These are phyloP conservation scores for Porites evermanni DNA, from an alignment of 92 coral and sea anemone species.

Conservation along the genomic window DNA sequence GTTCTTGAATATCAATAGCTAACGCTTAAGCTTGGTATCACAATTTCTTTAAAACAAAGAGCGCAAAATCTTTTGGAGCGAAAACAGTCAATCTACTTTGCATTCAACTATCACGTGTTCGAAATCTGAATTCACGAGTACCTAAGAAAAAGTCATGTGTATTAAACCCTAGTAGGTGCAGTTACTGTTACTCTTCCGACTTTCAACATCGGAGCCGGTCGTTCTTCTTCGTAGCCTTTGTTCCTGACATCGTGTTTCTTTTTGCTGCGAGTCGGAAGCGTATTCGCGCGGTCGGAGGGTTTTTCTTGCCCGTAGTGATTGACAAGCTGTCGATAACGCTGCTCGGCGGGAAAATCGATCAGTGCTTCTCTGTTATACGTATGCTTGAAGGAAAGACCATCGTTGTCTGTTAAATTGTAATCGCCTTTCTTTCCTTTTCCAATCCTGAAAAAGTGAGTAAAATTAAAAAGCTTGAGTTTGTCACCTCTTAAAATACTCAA, in stretches of 20 bases:
- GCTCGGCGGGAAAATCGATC: constrained; percentile 88
- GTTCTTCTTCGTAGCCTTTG: constrained; percentile 35
- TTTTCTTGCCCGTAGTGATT: constrained; percentile 65
- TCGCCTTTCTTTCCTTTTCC: constrained; percentile 84
- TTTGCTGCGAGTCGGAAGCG: constrained; percentile 47
- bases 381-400: constrained; percentile 66
- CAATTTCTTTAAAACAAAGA: no score
- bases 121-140: no score
- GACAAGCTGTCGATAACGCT: constrained; percentile 88
- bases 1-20: no score
- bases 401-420: constrained; percentile 73
- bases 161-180: constrained; percentile 75
- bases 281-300: constrained; percentile 12
- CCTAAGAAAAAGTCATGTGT: background rate
- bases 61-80: no score
- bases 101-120: background rate
- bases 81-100: no score
- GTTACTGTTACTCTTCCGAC: constrained; percentile 76
- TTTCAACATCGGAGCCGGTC: constrained; percentile 16
- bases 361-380: constrained; percentile 72
- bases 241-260: constrained; percentile 46
- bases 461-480: no score
- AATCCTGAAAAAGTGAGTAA: constrained; percentile 39
- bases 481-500: no score
- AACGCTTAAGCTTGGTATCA: no score